phyloP scores from a whole-genome alignment of 2,888 invertebrate genomes.

The Sympetrum striolatum region DNA sequence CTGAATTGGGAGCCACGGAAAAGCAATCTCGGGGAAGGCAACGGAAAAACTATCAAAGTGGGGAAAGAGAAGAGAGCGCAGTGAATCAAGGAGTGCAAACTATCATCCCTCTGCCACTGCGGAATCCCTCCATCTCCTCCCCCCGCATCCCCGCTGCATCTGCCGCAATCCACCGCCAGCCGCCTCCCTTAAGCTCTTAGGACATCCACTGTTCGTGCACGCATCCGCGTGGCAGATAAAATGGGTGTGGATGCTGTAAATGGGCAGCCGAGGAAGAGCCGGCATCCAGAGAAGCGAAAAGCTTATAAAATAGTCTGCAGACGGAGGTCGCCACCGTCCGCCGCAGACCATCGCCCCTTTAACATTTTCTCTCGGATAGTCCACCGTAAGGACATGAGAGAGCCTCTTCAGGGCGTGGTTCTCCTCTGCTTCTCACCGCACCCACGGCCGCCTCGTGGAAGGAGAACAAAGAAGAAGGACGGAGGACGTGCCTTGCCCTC shows the following conservation, averaged over 20 bases:
- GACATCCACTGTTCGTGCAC: neutral
- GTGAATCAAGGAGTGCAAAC: no score
- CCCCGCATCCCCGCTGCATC: no score
- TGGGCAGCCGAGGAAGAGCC: slow-evolving; percentile 13
- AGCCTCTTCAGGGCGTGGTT: slow-evolving; percentile 14
- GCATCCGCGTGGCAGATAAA: neutral
- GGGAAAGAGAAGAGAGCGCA: no score
- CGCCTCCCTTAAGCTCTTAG: neutral
- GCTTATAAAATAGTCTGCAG: slow-evolving; percentile 5
- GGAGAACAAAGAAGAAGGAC: neutral
- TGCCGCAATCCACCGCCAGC: neutral
- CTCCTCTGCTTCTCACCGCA: neutral
- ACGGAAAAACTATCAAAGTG: no score
- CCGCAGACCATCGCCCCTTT: neutral
- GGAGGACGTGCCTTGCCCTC: neutral
- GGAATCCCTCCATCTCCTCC: neutral
- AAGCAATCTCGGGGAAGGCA: no score
- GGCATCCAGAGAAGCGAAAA: neutral
- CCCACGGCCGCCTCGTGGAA: neutral
- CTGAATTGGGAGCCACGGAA: no score
- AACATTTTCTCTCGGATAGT: neutral
- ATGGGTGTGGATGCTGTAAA: slow-evolving; percentile 40
- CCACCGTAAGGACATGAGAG: slow-evolving; percentile 10
- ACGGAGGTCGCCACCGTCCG: slow-evolving; percentile 32
- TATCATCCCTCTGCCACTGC: neutral